Conservation (phyloP, 2,888 invertebrate species). For the Sussaba pulchella region DNA sequence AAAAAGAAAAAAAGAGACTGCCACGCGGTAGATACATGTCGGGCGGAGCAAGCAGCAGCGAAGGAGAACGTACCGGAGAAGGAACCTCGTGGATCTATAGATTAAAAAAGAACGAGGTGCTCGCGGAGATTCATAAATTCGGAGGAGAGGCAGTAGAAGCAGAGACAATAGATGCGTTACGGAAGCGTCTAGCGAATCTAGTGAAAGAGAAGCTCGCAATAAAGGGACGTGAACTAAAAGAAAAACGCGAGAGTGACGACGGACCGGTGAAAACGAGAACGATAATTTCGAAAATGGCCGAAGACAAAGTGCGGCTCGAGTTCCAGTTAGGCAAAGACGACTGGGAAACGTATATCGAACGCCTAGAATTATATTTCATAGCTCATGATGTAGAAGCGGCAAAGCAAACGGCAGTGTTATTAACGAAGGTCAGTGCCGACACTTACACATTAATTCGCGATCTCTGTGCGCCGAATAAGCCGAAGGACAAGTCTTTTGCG, state of each 20-base stretch:
- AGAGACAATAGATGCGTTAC: background rate
- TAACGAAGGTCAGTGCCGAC: conserved; percentile 59
- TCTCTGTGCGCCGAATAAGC: conserved; percentile 58
- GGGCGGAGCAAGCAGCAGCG: background rate
- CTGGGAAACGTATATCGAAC: conserved; percentile 41
- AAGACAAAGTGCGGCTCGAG: conserved; percentile 29
- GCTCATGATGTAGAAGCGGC: conserved; percentile 51
- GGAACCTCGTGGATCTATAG: conserved; percentile 2
- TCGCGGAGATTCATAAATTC: background rate
- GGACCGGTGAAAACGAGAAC: too few relatives aligned
- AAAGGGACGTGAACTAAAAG: background rate
- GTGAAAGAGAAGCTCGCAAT: background rate
- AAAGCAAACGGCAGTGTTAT: conserved; percentile 55
- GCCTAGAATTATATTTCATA: conserved; percentile 54
- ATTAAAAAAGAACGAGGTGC: background rate
- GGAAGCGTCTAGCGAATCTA: background rate
- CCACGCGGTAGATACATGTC: conserved; percentile 3
- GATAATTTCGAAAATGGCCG: conserved; percentile 7
- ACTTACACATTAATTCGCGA: conserved; percentile 59
- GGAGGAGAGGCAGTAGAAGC: background rate
- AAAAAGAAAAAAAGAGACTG: background rate
- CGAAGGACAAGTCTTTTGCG: conserved; percentile 30
- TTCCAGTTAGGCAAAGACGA: conserved; percentile 28
- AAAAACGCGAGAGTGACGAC: too few relatives aligned
- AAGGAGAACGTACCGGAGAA: background rate